Base-by-base conservation (phyloP, 1,140 invertebrate species). In the Camponotus pennsylvanicus region DNA sequence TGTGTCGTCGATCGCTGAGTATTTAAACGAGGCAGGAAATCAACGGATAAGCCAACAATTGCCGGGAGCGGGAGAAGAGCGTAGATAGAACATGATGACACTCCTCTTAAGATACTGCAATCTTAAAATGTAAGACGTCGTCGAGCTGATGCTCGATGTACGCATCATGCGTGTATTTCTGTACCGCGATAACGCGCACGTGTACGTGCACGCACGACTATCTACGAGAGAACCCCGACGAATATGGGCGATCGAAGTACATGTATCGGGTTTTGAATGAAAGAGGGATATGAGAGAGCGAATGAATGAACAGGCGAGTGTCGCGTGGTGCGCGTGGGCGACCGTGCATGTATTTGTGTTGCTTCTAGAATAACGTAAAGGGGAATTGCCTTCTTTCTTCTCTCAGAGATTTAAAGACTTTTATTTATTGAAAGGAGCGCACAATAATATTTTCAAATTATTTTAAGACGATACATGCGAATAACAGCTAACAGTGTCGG, bases 221-320 rank as follows among this genome's bases (percentile, higher is more conserved):
- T 84, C 70, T 61, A 63, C 78, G 57, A 71, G 15, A 42, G 37
- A 8, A 42, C 32, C 27, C 37, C n/a, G 66, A 49, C 55, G 27
- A 15, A 45, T 49, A 55, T 15, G 32, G n/a, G 75, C 59, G 59
- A 63, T 8, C 45, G 7, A 52, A 52, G 32, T 32, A 34, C 55
- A n/a, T 84, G 78, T 89, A 89, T 89, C 84, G 76, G 49, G 70
- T 27, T 71, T 88, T 89, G 88, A 89, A 89, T 89, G 88, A 89
- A 89, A 83, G 87, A 89, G 83, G 87, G 88, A 89, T 89, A 86
- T 73, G 71, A 84, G 71, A 84, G 40, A 84, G 34, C 63, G 90
- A 90, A 90, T 91, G 90, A 91, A 91, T 91, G 90, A 91, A 91
- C 40, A 63, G 45, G 27, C 63, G 66, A 73, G 40, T 87, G 59